Percentiles rank a stretch among this genome's conserved stretches.
Conservation (phyloP, 1,140 invertebrate genomes). For the Melanaphis sacchari region DNA sequence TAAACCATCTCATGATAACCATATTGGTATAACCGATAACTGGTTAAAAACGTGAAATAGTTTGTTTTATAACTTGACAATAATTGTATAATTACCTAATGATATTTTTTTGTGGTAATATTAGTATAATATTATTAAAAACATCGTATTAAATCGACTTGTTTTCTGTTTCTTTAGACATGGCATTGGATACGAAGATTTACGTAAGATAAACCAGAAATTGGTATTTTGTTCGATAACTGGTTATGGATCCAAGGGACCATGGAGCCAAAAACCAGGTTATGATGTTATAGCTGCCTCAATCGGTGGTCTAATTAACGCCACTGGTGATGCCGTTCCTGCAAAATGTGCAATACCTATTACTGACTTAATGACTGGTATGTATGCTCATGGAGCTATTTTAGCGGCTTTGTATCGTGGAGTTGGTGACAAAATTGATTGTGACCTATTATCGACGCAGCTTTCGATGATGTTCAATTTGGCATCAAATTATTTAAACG, state of each 20-base stretch:
- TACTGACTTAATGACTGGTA: conserved; percentile 90
- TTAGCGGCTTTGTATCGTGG: conserved; percentile 89
- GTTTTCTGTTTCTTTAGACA: conserved; percentile 63
- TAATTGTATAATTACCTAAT: neutral
- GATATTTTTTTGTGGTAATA: too few relatives aligned
- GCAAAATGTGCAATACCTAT: conserved; percentile 93
- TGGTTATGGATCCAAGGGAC: conserved; percentile 88
- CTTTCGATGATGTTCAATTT: conserved; percentile 88
- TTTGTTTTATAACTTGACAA: neutral
- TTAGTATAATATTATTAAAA: neutral
- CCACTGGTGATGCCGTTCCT: conserved; percentile 89
- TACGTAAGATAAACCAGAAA: conserved; percentile 76
- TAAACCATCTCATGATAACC: neutral
- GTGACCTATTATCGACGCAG: conserved; percentile 92
- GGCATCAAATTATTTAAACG: conserved; percentile 90
- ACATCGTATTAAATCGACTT: neutral
- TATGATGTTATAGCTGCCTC: conserved; percentile 96
- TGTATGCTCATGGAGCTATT: conserved; percentile 96
- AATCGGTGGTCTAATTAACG: conserved; percentile 86
- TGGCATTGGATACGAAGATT: conserved; percentile 79
- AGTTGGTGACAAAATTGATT: conserved; percentile 90
- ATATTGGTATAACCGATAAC: neutral
- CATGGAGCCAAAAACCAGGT: conserved; percentile 84
- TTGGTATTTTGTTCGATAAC: conserved; percentile 95
- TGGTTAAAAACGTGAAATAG: neutral